A percentile compares a stretch with the other conserved stretches of the same genome.
phyloP scores from a whole-genome alignment of 2,888 invertebrate genomes.

The Pseudococcus viburni region DNA sequence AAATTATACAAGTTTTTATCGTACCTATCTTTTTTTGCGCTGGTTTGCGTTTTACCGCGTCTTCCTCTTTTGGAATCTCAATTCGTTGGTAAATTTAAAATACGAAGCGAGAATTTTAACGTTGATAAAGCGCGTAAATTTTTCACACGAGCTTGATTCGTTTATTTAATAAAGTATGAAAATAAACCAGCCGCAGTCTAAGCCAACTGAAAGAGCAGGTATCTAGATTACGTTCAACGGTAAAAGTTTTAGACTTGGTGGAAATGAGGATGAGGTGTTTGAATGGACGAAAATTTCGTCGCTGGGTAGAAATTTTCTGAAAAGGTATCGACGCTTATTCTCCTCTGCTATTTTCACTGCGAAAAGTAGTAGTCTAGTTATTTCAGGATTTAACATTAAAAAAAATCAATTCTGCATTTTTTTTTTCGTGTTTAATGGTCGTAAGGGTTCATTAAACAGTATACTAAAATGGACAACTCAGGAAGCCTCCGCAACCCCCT shows the following conservation, averaged over 20 bases:
- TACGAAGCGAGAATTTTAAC: not conserved
- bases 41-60: not conserved
- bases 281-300: not conserved
- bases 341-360: no score
- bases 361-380: no score
- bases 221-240: not conserved
- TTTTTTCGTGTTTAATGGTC: no score
- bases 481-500: no score
- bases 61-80: not conserved
- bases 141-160: constrained; percentile 1
- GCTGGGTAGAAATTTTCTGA: no score
- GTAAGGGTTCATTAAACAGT: no score
- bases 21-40: not conserved
- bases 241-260: not conserved
- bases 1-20: not conserved
- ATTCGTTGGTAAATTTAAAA: not conserved
- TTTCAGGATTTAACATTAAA: no score
- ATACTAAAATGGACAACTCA: no score
- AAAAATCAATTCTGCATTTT: no score
- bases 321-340: no score
- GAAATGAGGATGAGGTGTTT: not conserved
- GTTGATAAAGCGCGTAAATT: constrained; percentile 1
- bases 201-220: not conserved
- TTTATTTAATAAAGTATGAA: constrained; percentile 1
- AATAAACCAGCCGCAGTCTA: not conserved